Evolutionary conservation across 2,113 vertebrate genomes (phyloP), one percentile per base, ranked within the genome.

Genomic region (Nothoprocta pentlandii): DNA sequence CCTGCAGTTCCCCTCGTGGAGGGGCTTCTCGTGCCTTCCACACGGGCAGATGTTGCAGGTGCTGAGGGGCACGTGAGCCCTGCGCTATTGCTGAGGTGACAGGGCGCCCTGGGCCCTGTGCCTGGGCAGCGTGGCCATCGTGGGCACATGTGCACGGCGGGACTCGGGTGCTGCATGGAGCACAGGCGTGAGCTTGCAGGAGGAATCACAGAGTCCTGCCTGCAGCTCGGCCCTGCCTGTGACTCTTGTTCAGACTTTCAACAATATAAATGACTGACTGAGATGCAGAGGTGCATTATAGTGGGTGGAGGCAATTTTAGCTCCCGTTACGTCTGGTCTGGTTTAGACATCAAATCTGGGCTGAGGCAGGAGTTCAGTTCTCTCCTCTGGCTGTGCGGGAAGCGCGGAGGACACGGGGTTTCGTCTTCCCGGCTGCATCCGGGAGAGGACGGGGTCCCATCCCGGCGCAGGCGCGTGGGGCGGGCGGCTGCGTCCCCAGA

Each of bases 11-110:
- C 41, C 32, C 21, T 63, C 62, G 32, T 26, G 28, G 22, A 39
- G 22, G 1, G 1, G 59, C 49, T 47, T 32, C 32, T 41, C 8
- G 2, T 1, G 0, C 30, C 28, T 12, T 61, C 6, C 42, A 10
- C 32, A 8, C 28, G 41, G 20, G 66, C 6, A 2, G 0, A 1
- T 1, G 10, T 61, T 58, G 8, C 3, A 10, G 56, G 20, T 61
- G 41, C 41, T 69, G 67, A 46, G 63, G 49, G 46, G 6, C 28
- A 63, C 30, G 30, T 88, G 0, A 0, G 6, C 59, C n/a, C n/a
- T 75, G 56, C 12, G 28, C 47, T 68, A 2, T 70, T 34, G 6
- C 39, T 76, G 5, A 2, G 9, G 53, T 30, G 44, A 3, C 79
- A 68, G 39, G 62, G 16, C n/a, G 23, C 2, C 30, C 22, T 58